These are phyloP conservation scores for Agrilus cyanescens DNA, from an alignment of 2,888 invertebrate genomes.

Conservation along the genomic window DNA sequence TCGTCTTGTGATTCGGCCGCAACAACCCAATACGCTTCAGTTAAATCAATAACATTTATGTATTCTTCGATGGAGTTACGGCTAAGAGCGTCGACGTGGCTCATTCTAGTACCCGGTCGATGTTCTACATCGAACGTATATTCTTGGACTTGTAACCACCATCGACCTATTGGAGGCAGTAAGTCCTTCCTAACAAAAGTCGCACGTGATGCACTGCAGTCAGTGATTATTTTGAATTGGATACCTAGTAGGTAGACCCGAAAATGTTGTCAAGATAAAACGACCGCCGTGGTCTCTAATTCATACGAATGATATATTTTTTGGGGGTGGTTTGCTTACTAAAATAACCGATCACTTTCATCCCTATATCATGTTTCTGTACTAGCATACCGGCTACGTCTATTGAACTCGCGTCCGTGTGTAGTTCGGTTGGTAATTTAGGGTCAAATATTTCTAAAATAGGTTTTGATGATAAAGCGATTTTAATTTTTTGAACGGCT, in stretches of 20 bases:
- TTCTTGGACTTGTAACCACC: constrained; percentile 8
- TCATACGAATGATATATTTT: constrained; percentile 14
- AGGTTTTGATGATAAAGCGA: constrained; percentile 8
- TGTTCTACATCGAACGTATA: constrained; percentile 7
- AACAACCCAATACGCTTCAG: constrained; percentile 8
- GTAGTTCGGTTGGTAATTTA: constrained; percentile 9
- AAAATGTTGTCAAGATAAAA: constrained; percentile 4
- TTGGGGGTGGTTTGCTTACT: constrained; percentile 13
- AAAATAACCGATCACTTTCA: constrained; percentile 13
- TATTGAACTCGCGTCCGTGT: constrained; percentile 11
- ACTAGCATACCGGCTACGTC: constrained; percentile 1
- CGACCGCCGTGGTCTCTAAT: constrained; percentile 13
- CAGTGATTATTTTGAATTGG: constrained; percentile 16
- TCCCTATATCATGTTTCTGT: background rate
- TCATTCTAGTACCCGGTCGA: constrained; percentile 5
- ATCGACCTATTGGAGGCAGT: constrained; percentile 8
- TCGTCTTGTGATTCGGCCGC: constrained; percentile 8
- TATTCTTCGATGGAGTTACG: constrained; percentile 1
- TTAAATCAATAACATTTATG: constrained; percentile 5
- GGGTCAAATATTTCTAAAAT: constrained; percentile 12
- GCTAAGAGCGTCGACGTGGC: constrained; percentile 9
- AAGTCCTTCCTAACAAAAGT: constrained; percentile 7
- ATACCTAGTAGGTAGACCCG: constrained; percentile 6
- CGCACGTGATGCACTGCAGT: constrained; percentile 13
- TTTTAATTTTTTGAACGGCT: constrained; percentile 5